Percentiles rank a stretch among this genome's conserved stretches.
phyloP scores from a whole-genome alignment of 2,113 vertebrate genomes.

The Chionomys nivalis region DNA sequence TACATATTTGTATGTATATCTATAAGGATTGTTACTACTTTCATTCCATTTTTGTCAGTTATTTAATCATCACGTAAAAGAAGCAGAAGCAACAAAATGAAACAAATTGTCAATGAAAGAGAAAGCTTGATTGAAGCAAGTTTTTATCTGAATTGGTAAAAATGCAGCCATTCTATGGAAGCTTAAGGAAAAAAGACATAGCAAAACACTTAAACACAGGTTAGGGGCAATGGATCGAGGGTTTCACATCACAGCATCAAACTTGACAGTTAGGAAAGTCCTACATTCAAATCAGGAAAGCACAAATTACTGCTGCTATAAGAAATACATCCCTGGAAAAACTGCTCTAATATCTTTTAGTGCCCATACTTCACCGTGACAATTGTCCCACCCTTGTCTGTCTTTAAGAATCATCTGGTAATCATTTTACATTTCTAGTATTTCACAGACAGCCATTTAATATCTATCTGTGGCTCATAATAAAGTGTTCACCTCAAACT shows the following conservation, averaged over 20 bases:
- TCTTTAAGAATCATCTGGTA: too few species aligned
- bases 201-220: background rate
- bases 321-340: too few species aligned
- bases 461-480: too few species aligned
- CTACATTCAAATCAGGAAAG: background rate
- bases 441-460: too few species aligned
- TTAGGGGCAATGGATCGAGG: accelerated
- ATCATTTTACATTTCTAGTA: too few species aligned
- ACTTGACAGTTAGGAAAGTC: background rate
- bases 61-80: conserved; percentile 11
- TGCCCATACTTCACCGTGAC: too few species aligned
- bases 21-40: background rate
- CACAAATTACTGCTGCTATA: too few species aligned
- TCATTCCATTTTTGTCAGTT: background rate
- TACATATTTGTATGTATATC: background rate
- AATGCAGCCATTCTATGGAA: background rate
- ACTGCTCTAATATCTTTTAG: too few species aligned
- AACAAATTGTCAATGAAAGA: background rate
- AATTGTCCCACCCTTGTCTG: too few species aligned
- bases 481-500: too few species aligned
- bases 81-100: background rate
- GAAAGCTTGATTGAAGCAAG: background rate
- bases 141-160: background rate
- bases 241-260: background rate
- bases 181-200: background rate